A percentile compares a stretch with the other conserved stretches of the same genome.
phyloP scores from a whole-genome alignment of 2,797 vertebrate species.

The Sebastes dallii region DNA sequence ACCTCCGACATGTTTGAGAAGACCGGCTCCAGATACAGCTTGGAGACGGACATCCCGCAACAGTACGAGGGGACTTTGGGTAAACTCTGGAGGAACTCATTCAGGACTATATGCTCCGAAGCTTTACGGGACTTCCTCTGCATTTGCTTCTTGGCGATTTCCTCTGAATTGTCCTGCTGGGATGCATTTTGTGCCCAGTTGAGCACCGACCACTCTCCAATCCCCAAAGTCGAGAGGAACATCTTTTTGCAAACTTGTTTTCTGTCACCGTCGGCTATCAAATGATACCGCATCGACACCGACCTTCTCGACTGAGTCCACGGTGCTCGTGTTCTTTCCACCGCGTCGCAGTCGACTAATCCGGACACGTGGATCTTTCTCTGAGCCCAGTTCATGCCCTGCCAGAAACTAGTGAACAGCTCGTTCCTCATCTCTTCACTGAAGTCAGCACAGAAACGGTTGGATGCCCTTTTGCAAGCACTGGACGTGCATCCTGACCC shows the following conservation, averaged over 20 bases:
- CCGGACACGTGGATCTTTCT: slow-evolving; percentile 42
- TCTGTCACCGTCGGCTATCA: slow-evolving; percentile 1
- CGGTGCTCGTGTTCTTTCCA: slow-evolving; percentile 49
- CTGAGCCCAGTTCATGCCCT: slow-evolving; percentile 60
- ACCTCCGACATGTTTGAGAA: slow-evolving; percentile 63
- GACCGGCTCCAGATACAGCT: slow-evolving; percentile 51
- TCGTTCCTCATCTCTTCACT: slow-evolving; percentile 29
- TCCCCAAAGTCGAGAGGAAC: slow-evolving; percentile 59
- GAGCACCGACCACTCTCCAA: slow-evolving; percentile 65
- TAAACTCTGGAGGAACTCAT: slow-evolving; percentile 46
- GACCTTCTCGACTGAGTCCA: slow-evolving; percentile 60
- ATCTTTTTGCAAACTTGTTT: slow-evolving; percentile 65
- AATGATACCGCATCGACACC: slow-evolving; percentile 58
- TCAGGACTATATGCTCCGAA: slow-evolving; percentile 38
- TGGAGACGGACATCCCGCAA: slow-evolving; percentile 17
- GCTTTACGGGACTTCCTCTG: slow-evolving; percentile 56
- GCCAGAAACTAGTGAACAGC: slow-evolving; percentile 52
- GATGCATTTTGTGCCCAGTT: slow-evolving; percentile 50
- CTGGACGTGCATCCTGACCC: slow-evolving; percentile 40
- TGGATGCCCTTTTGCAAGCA: slow-evolving; percentile 56
- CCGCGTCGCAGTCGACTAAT: slow-evolving; percentile 47
- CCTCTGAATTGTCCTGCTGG: neutral
- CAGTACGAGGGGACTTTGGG: slow-evolving; percentile 46
- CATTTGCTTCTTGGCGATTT: slow-evolving; percentile 17
- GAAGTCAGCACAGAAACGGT: slow-evolving; percentile 56